Base-by-base conservation (phyloP, 2,888 invertebrate species). In the Orthosia gracilis region DNA sequence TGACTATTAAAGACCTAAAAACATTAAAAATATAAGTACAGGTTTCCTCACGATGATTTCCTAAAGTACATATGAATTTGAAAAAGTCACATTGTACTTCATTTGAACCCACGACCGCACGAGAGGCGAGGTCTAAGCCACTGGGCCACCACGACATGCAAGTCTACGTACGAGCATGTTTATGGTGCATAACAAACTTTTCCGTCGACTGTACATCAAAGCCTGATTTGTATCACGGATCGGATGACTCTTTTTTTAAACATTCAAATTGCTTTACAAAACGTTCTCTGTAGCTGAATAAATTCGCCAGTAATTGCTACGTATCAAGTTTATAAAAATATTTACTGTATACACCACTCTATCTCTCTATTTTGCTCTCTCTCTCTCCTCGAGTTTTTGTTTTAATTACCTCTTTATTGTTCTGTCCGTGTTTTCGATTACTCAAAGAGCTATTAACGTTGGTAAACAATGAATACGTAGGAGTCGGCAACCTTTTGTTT, bases 331-430 rank as follows among this genome's bases (percentile, higher is more conserved):
- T 54, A 54, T 47, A 21, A 59, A 80, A 54, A 54, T 54, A 80
- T 80, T 80, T 45, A 50, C 54, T 17, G 23, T 49, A 26, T 0
- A 21, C 17, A 18, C 17, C 9, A 9, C 40, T 9, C 40, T 40
- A 40, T 40, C 40, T 9, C 40, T 40, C 0, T 40, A 40, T 40
- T 40, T 40, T 40, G 0, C 4, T 1, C 40, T 40, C 9, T 40
- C 40, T 40, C 40, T 40, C 40, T 9, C 47, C 15, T 52, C 23
- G 31, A 58, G 26, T 45, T 23, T 23, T 50, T 47, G 47, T 72
- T 79, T 58, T 73, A 80, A 80, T 80, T 73, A 65, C 9, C 17
- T 15, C 49, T 49, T 73, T 50, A 73, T 77, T 80, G 63, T 50
- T 73, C 45, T 59, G 59, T 55, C 26, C 73, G 54, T 73, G 31